phyloP scores from a whole-genome alignment of 2,113 vertebrate genomes.

The Cairina moschata region DNA sequence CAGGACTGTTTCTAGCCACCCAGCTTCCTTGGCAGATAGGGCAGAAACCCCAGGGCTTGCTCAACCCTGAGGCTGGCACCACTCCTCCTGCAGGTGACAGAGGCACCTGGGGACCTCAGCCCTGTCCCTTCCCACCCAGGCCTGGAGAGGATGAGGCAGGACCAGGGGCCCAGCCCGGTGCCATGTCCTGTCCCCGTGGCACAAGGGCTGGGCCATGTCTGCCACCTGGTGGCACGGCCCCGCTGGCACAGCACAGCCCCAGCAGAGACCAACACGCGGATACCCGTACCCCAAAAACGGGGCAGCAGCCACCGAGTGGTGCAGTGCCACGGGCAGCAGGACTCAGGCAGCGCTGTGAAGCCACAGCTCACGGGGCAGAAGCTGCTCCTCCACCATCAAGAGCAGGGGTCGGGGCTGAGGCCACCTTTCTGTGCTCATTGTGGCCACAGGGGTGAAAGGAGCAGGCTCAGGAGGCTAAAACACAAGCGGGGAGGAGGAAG shows the following conservation, averaged over 20 bases:
- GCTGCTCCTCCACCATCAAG: fast-evolving
- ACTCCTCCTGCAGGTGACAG: too few relatives aligned
- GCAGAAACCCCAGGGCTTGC: too few relatives aligned
- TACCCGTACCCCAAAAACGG: fast-evolving
- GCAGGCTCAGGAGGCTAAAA: background rate
- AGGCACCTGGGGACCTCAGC: too few relatives aligned
- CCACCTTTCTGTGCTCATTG: background rate
- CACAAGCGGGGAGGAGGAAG: background rate
- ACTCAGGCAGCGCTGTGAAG: background rate
- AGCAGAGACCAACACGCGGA: background rate
- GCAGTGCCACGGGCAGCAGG: fast-evolving
- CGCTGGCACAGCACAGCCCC: background rate
- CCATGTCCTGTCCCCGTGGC: background rate
- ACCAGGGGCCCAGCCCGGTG: too few relatives aligned
- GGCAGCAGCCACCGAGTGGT: fast-evolving
- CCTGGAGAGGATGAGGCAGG: too few relatives aligned
- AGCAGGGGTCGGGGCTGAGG: background rate
- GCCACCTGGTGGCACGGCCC: conserved; percentile 30
- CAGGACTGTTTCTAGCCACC: fast-evolving
- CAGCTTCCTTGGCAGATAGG: fast-evolving
- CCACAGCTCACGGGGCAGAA: fast-evolving
- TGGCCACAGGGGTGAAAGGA: too few relatives aligned
- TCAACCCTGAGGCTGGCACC: background rate
- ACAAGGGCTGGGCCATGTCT: background rate
- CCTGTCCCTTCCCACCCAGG: too few relatives aligned